Evolutionary conservation across 2,888 invertebrate species (phyloP).

Genomic region (Tubiluchus corallicola): DNA sequence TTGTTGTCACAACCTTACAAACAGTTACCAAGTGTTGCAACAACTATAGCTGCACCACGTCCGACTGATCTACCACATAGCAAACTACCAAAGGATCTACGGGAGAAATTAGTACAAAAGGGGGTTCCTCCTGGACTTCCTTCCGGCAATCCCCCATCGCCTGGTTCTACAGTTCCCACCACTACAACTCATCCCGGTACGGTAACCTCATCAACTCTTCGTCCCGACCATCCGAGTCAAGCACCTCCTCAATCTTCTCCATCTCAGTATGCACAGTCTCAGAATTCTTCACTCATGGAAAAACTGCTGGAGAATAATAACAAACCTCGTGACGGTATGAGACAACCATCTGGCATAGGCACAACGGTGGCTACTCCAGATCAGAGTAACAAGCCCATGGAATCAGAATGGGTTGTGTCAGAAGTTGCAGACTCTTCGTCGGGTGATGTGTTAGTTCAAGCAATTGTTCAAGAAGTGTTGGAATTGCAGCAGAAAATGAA

Average conservation of each 20-base stretch:
- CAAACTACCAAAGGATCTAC: not conserved
- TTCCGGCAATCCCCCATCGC: not conserved
- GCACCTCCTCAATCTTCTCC: not conserved
- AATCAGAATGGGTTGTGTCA: not conserved
- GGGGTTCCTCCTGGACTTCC: not conserved
- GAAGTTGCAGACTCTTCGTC: not conserved
- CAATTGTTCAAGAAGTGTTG: not conserved
- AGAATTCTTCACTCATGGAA: not conserved
- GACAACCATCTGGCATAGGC: too few relatives aligned
- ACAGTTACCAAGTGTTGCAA: conserved; percentile 3
- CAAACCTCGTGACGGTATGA: too few relatives aligned
- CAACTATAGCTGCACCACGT: not conserved
- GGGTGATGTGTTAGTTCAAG: not conserved
- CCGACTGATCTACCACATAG: conserved; percentile 1
- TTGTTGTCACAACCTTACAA: not conserved
- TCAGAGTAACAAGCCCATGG: conserved; percentile 1
- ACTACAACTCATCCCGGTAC: not conserved
- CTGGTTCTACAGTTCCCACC: not conserved
- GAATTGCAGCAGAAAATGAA: conserved; percentile 1
- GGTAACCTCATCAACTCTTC: not conserved
- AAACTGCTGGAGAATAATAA: conserved; percentile 1
- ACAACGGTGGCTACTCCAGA: not conserved
- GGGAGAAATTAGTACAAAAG: not conserved
- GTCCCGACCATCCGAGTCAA: not conserved
- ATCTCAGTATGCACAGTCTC: not conserved